phyloP scores from a whole-genome alignment of 1,140 invertebrate genomes.

The Aethina tumida region DNA sequence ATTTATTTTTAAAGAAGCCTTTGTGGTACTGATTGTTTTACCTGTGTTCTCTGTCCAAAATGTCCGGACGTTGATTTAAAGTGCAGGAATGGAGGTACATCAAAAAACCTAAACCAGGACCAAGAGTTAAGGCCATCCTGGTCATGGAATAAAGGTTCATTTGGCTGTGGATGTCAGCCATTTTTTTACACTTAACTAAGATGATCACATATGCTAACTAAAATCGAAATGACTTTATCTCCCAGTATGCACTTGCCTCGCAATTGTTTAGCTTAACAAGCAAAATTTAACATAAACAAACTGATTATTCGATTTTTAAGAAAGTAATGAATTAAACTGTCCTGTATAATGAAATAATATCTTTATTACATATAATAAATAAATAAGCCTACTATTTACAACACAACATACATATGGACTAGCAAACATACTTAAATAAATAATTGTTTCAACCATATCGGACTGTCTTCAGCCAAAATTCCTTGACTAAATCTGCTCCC shows the following conservation, averaged over 20 bases:
- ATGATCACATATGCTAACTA: not conserved
- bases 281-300: no score
- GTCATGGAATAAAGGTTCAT: slow-evolving; percentile 39
- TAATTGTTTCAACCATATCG: no score
- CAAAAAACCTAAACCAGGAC: slow-evolving; percentile 50
- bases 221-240: not conserved
- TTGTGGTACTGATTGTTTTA: not conserved
- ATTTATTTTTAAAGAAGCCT: slow-evolving; percentile 4
- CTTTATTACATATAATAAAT: no score
- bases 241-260: not conserved
- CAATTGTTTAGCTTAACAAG: no score
- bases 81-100: slow-evolving; percentile 49
- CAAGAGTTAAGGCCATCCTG: slow-evolving; percentile 50
- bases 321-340: no score
- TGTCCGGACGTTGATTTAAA: slow-evolving; percentile 50
- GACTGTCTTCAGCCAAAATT: slow-evolving; percentile 60
- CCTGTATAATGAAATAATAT: no score
- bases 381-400: no score
- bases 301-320: no score
- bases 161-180: slow-evolving; percentile 17
- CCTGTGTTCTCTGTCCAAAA: slow-evolving; percentile 50
- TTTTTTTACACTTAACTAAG: slow-evolving; percentile 1
- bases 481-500: slow-evolving; percentile 71
- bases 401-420: no score
- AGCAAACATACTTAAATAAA: no score